Percentiles rank a stretch among this genome's conserved stretches.
These are phyloP conservation scores for Alethe diademata DNA, from an alignment of 2,113 vertebrate genomes.

Conservation along the genomic window DNA sequence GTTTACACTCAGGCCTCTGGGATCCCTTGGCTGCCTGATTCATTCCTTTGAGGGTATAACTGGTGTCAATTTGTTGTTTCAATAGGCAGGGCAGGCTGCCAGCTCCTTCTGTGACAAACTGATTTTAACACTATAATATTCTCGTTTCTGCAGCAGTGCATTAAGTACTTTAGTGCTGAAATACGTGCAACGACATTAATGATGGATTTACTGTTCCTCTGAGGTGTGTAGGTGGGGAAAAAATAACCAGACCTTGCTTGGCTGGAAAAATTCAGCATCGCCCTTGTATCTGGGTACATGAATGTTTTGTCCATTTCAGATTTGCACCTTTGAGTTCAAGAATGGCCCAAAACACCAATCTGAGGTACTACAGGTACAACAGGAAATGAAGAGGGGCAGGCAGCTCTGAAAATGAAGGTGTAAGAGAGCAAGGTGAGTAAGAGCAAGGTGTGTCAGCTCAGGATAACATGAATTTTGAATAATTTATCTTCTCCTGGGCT, in stretches of 20 bases:
- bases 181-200: neutral
- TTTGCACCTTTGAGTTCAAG: neutral
- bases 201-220: conserved; percentile 5
- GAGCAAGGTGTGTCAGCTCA: neutral
- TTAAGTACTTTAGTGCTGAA: conserved; percentile 22
- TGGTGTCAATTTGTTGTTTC: conserved; percentile 16
- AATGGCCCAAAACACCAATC: neutral
- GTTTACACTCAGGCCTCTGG: neutral
- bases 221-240: neutral
- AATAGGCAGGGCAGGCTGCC: conserved; percentile 27
- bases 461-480: neutral
- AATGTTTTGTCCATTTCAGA: neutral
- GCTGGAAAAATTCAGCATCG: neutral
- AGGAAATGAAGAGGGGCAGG: neutral
- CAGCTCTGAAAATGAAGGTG: neutral
- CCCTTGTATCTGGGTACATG: neutral
- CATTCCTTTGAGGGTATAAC: neutral
- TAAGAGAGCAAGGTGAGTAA: neutral
- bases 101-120: conserved; percentile 38
- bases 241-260: neutral
- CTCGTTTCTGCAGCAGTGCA: neutral
- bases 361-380: neutral
- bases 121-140: neutral
- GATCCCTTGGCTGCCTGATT: neutral
- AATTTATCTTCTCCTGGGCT: neutral